Conservation (phyloP, 2,797 vertebrate species). For the Chelon auratus region DNA sequence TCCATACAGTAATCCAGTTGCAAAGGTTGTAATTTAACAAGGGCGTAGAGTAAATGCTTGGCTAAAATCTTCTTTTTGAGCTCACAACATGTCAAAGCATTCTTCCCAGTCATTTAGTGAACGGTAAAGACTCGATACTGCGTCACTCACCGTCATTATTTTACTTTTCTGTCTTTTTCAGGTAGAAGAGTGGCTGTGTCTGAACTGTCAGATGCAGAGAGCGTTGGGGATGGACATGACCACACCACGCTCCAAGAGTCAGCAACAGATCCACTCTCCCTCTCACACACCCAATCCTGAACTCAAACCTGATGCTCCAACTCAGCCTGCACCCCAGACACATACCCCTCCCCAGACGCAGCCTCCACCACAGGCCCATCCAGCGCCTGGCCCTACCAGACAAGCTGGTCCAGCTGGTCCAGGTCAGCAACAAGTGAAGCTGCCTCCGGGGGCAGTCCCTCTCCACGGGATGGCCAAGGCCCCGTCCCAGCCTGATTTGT, state of each 20-base stretch:
- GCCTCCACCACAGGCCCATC: conserved; percentile 52
- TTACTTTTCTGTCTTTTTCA: conserved; percentile 65
- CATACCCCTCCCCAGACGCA: conserved; percentile 65
- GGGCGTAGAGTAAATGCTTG: neutral
- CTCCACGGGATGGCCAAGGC: conserved; percentile 89
- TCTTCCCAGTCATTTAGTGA: neutral
- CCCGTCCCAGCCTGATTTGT: conserved; percentile 88
- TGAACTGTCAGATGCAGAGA: conserved; percentile 99
- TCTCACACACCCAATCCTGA: conserved; percentile 90
- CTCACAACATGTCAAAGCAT: neutral
- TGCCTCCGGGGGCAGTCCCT: conserved; percentile 76
- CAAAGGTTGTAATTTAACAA: neutral
- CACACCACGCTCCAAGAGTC: conserved; percentile 97
- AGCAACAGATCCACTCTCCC: conserved; percentile 96
- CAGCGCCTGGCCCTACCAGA: conserved; percentile 64
- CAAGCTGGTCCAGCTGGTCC: conserved; percentile 67
- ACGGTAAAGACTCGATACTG: neutral
- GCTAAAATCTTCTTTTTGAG: neutral
- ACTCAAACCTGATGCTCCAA: conserved; percentile 79
- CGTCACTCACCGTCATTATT: neutral
- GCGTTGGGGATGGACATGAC: conserved; percentile 99
- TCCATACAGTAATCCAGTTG: neutral
- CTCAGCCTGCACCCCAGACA: conserved; percentile 61
- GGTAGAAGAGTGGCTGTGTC: conserved; percentile 98
- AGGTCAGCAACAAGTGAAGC: conserved; percentile 74